Base-by-base conservation (phyloP, 2,888 invertebrate species). In the Cheilosia pagana region DNA sequence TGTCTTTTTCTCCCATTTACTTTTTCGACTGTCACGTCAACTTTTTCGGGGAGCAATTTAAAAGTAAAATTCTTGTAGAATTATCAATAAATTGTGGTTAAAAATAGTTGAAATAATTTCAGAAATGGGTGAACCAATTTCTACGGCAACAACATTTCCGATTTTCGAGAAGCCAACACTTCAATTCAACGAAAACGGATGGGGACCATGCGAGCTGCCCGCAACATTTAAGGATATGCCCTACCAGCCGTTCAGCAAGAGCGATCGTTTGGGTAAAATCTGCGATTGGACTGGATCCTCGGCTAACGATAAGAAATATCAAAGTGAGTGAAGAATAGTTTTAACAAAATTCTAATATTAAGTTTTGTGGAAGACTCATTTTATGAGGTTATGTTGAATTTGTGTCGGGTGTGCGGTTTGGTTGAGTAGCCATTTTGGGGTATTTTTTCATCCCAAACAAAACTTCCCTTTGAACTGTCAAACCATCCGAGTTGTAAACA, bases 161-260 rank as follows among this genome's bases (percentile, higher is more conserved):
- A 87, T 88, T 2, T 90, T 90, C 55, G 88, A 90, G 39, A 91
- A 91, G 87, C 92, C 92, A 0, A 86, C 87, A 0, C 89, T 92
- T 31, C 90, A 92, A 77, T 92, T 90, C 86, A 92, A 92, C 65
- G 90, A 90, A 76, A 88, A 88, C 76, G 99, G 99, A 91, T 99
- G 99, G 99, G 99, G 99, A 14, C 99, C 99, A 53, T 96, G 96
- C 92, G 96, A 97, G 92, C 94, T 98, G 92, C 98, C 98, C 68
- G 97, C 97, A 81, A 97, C 97, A 90, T 98, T 98, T 92, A 88
- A 91, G 85, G 91, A 91, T 87, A 90, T 92, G 88, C 99, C 99
- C 10, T 99, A 99, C 92, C 99, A 99, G 93, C 99, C 99, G 48
- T 99, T 99, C 92, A 98, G 99, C 88, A 99, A 99, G 93, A 98